Conservation (phyloP, 2,113 vertebrate species). For the Emydura subglobosa region DNA sequence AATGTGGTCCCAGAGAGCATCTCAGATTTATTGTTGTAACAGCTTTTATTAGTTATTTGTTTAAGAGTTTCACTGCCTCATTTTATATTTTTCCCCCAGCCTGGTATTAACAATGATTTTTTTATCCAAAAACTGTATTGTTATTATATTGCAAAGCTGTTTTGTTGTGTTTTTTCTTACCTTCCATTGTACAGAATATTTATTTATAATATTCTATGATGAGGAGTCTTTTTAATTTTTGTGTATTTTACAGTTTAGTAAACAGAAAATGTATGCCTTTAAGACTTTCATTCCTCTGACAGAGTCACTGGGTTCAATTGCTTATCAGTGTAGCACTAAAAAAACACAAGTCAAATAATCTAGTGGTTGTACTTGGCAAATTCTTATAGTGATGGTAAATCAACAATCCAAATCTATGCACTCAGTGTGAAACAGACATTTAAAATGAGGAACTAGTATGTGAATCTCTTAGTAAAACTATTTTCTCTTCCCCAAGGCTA, state of each 20-base stretch:
- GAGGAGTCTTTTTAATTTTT: conserved; percentile 29
- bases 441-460: not conserved
- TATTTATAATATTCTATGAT: not conserved
- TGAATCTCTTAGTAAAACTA: not conserved
- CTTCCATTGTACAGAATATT: not conserved
- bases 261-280: conserved; percentile 33
- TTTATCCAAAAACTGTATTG: not conserved
- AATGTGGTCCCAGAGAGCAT: not conserved
- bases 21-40: not conserved
- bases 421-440: not conserved
- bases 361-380: not conserved
- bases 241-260: conserved; percentile 27
- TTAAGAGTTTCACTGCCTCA: not conserved
- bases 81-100: not conserved
- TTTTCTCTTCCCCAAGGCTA: not conserved
- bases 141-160: conserved; percentile 8
- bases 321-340: conserved; percentile 3
- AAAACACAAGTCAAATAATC: not conserved
- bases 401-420: not conserved
- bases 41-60: not conserved
- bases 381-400: not conserved
- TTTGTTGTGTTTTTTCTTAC: conserved; percentile 13
- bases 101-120: not conserved
- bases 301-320: not conserved
- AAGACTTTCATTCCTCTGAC: conserved; percentile 39